Evolutionary conservation across 1,140 invertebrate species (phyloP).

Genomic region (Frieseomelitta varia): DNA sequence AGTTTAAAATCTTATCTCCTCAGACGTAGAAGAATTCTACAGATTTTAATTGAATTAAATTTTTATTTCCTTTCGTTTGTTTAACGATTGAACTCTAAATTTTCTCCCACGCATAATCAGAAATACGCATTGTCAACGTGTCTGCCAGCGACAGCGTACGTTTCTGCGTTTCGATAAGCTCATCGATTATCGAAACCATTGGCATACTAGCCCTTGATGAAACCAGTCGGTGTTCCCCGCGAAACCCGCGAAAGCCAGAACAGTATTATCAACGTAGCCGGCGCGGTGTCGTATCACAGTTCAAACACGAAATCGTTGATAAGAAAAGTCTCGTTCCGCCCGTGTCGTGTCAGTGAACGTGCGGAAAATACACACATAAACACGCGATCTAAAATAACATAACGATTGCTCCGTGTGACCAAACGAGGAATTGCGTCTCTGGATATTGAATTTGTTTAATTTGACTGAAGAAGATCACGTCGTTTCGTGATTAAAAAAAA

Average conservation of each 20-base stretch:
- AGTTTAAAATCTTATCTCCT: not conserved
- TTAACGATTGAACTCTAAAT: not conserved
- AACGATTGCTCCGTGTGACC: not conserved
- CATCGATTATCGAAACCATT: conserved; percentile 77
- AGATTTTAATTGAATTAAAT: not conserved
- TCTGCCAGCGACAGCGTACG: conserved; percentile 3
- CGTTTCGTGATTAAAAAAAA: too few relatives aligned
- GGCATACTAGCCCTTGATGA: conserved; percentile 22
- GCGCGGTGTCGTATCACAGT: conserved; percentile 10
- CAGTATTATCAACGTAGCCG: conserved; percentile 13
- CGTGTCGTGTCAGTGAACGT: conserved; percentile 13
- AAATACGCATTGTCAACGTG: not conserved
- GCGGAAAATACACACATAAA: not conserved
- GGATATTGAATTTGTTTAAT: not conserved
- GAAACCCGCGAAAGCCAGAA: conserved; percentile 26
- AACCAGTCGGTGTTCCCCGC: conserved; percentile 28
- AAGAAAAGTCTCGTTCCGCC: not conserved
- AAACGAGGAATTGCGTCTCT: not conserved
- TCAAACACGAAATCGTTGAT: conserved; percentile 19
- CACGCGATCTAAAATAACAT: not conserved
- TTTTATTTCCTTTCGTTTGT: not conserved
- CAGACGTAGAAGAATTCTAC: too few relatives aligned
- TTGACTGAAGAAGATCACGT: too few relatives aligned
- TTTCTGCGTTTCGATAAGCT: conserved; percentile 45
- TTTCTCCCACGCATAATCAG: not conserved